phyloP scores from a whole-genome alignment of 2,797 vertebrate genomes.

The Halcyon badia region DNA sequence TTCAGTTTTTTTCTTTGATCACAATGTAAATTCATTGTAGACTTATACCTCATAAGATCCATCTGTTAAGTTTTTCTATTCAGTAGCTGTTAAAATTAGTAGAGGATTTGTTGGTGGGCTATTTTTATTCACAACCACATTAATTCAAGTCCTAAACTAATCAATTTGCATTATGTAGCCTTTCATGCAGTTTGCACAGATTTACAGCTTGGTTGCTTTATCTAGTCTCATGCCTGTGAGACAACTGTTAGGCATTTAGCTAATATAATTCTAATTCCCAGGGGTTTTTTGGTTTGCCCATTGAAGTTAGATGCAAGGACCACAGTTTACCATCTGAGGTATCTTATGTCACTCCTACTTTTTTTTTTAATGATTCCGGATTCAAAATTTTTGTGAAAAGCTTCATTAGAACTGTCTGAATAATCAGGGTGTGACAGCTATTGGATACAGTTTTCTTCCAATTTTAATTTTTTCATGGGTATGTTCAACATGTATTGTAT shows the following conservation, averaged over 20 bases:
- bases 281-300: conserved; percentile 58
- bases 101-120: conserved; percentile 83
- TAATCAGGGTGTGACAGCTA: neutral
- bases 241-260: conserved; percentile 82
- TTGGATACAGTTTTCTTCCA: neutral
- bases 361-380: neutral
- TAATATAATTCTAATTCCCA: conserved; percentile 78
- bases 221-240: conserved; percentile 75
- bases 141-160: conserved; percentile 82
- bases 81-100: conserved; percentile 86
- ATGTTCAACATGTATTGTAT: neutral
- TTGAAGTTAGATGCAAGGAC: conserved; percentile 31
- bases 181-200: conserved; percentile 80
- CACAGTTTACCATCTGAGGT: neutral
- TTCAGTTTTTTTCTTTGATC: conserved; percentile 82
- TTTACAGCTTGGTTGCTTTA: conserved; percentile 82
- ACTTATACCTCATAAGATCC: conserved; percentile 75
- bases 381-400: neutral
- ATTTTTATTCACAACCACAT: conserved; percentile 81
- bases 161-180: conserved; percentile 80
- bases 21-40: conserved; percentile 75
- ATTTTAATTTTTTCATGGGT: conserved; percentile 38
- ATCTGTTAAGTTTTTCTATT: conserved; percentile 80
- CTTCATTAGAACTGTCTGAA: conserved; percentile 12
- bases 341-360: neutral